phyloP scores from a whole-genome alignment of 2,797 vertebrate species.

The Alauda arvensis region DNA sequence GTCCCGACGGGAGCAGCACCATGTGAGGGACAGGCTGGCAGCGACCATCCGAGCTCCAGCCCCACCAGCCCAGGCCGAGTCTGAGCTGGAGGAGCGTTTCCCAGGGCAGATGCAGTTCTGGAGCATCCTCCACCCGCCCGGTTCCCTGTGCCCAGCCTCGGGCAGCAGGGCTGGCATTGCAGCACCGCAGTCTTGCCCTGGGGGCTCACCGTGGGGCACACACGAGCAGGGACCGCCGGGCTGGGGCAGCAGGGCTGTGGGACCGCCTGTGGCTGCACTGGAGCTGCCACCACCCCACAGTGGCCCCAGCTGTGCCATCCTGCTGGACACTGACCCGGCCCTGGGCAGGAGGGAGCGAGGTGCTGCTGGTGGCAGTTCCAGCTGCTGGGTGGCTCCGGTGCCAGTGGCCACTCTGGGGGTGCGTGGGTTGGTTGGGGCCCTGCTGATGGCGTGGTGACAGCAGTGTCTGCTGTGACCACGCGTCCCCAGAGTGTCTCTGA shows the following conservation, averaged over 20 bases:
- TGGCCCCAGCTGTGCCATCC: neutral
- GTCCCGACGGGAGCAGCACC: neutral
- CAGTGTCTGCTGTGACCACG: neutral
- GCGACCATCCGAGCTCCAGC: fast-evolving
- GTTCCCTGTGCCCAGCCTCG: neutral
- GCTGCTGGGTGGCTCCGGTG: neutral
- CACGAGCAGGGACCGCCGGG: fast-evolving
- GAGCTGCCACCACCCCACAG: fast-evolving
- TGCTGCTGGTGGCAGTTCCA: neutral
- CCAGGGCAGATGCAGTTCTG: fast-evolving
- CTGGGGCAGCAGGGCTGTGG: neutral
- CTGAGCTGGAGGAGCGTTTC: neutral
- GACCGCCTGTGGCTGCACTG: neutral
- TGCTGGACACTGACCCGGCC: neutral
- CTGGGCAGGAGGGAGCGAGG: neutral
- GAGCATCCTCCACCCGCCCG: neutral
- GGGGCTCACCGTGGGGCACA: neutral
- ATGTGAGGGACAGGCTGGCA: neutral
- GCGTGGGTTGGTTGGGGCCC: fast-evolving
- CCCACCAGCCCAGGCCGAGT: neutral
- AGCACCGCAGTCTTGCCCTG: neutral
- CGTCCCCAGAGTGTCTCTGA: fast-evolving
- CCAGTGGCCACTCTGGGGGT: fast-evolving
- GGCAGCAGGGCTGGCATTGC: neutral
- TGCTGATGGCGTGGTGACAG: neutral